These are phyloP conservation scores for Megalonaias nervosa DNA, from an alignment of 1,140 invertebrate species.

Conservation along the genomic window DNA sequence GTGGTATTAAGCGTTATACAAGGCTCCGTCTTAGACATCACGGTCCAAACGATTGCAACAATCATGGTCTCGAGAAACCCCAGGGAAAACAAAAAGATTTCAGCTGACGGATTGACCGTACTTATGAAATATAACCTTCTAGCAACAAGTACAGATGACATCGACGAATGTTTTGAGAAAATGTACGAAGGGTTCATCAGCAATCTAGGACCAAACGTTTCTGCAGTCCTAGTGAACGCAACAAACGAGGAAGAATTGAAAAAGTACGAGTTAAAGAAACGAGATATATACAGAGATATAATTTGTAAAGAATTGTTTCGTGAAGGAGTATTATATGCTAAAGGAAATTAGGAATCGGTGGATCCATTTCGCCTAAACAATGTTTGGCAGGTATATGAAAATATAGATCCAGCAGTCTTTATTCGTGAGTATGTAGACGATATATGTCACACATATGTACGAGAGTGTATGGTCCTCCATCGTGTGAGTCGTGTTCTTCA, in stretches of 20 bases:
- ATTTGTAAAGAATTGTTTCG: conserved; percentile 58
- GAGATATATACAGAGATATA: conserved; percentile 50
- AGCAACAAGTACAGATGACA: conserved; percentile 56
- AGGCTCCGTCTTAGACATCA: conserved; percentile 60
- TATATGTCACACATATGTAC: conserved; percentile 57
- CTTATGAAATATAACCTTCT: conserved; percentile 64
- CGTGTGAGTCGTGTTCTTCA: conserved; percentile 58
- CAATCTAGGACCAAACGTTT: conserved; percentile 56
- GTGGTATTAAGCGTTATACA: conserved; percentile 57
- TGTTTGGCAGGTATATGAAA: conserved; percentile 53
- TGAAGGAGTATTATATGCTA: conserved; percentile 54
- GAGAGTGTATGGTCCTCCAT: conserved; percentile 66
- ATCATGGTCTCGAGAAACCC: conserved; percentile 54
- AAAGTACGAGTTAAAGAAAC: conserved; percentile 54
- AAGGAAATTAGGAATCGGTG: conserved; percentile 41
- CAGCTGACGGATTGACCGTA: conserved; percentile 47
- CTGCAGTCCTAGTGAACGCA: conserved; percentile 61
- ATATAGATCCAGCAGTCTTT: conserved; percentile 49
- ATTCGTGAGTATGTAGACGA: conserved; percentile 55
- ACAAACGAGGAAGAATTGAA: conserved; percentile 53
- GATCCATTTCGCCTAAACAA: conserved; percentile 45
- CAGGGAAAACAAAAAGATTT: conserved; percentile 34
- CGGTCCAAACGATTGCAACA: conserved; percentile 57
- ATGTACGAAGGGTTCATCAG: conserved; percentile 66
- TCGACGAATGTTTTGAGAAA: conserved; percentile 59